A percentile compares a stretch with the other conserved stretches of the same genome.
phyloP scores from a whole-genome alignment of 2,888 invertebrate species.

The Brachypterus glaber region DNA sequence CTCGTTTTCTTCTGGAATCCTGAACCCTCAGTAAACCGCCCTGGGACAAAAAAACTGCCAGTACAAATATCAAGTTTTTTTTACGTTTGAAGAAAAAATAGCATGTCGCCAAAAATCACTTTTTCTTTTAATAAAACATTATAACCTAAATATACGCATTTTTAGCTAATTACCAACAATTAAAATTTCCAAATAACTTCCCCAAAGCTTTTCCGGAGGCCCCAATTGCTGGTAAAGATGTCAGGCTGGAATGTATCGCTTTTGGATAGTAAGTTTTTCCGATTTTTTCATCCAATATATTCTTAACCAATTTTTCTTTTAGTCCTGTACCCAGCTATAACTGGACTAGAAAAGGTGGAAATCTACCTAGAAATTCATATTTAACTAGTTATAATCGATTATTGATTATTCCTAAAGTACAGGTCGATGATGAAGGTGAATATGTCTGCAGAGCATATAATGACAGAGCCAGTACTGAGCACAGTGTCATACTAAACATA shows the following conservation, averaged over 20 bases:
- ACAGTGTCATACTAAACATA: constrained; percentile 71
- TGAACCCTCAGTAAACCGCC: too few species aligned
- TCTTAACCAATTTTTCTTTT: constrained; percentile 27
- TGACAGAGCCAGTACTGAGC: constrained; percentile 63
- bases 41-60: too few species aligned
- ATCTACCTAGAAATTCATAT: constrained; percentile 64
- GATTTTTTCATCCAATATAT: constrained; percentile 7
- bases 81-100: too few species aligned
- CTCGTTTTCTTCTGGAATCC: too few species aligned
- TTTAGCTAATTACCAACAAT: constrained; percentile 73
- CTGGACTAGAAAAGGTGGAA: constrained; percentile 72
- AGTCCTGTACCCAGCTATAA: constrained; percentile 86
- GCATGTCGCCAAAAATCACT: too few species aligned
- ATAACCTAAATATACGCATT: constrained; percentile 20
- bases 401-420: constrained; percentile 74
- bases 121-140: too few species aligned
- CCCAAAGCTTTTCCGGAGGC: constrained; percentile 94
- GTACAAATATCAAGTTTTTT: too few species aligned
- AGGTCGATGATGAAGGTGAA: constrained; percentile 88
- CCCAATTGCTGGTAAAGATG: constrained; percentile 81
- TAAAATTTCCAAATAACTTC: constrained; percentile 90
- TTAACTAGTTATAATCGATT: constrained; percentile 75
- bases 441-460: constrained; percentile 82
- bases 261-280: constrained; percentile 72
- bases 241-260: constrained; percentile 87